These are phyloP conservation scores for Bellardia bayeri DNA, from an alignment of 2,888 invertebrate species.

Conservation along the genomic window DNA sequence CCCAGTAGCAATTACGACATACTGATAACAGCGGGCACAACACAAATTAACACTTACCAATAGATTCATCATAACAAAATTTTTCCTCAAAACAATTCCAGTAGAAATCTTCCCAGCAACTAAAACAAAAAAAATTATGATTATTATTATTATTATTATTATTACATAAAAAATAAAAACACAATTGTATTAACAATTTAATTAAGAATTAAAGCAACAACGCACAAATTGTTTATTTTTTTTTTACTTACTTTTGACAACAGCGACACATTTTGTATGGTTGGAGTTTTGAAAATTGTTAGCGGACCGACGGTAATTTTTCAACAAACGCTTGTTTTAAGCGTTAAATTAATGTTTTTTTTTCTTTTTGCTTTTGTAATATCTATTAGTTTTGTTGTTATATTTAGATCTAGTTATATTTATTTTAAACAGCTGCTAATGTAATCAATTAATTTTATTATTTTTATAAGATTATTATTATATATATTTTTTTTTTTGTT, in stretches of 20 bases:
- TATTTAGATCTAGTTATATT: conserved; percentile 16
- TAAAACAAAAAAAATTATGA: conserved; percentile 78
- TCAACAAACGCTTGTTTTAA: conserved; percentile 11
- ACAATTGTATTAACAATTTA: conserved; percentile 26
- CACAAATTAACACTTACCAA: conserved; percentile 84
- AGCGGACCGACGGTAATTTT: conserved; percentile 1
- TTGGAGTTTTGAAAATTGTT: conserved; percentile 41
- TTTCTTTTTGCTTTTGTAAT: conserved; percentile 10
- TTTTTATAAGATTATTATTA: conserved; percentile 50
- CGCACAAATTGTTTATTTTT: conserved; percentile 48
- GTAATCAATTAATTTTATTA: conserved; percentile 30
- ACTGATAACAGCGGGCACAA: not conserved
- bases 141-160: conserved; percentile 47
- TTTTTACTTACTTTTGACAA: conserved; percentile 82
- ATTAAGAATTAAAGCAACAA: conserved; percentile 33
- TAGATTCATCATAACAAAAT: conserved; percentile 90
- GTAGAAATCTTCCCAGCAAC: conserved; percentile 89
- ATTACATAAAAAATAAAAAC: conserved; percentile 70
- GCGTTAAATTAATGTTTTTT: conserved; percentile 26
- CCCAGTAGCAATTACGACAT: not conserved
- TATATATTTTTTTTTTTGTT: conserved; percentile 44
- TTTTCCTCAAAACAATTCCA: conserved; percentile 90
- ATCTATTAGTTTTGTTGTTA: conserved; percentile 24
- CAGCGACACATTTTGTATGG: conserved; percentile 82
- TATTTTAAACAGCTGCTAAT: conserved; percentile 60